phyloP scores from a whole-genome alignment of 2,797 vertebrate genomes.

The Macrochelys suwanniensis region DNA sequence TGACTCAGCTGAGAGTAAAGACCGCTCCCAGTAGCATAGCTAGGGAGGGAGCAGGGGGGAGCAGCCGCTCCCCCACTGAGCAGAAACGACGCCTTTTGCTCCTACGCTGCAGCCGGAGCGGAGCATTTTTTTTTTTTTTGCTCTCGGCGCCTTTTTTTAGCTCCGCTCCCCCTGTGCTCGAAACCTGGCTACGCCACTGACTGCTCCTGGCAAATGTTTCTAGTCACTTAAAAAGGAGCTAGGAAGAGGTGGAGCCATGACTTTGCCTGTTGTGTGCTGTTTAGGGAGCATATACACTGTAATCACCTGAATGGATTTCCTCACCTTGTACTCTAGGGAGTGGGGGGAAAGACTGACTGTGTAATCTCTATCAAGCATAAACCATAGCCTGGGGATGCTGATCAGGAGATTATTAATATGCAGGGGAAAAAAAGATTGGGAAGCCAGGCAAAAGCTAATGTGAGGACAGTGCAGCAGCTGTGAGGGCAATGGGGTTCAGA shows the following conservation, averaged over 20 bases:
- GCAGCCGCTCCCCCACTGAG: too few species aligned
- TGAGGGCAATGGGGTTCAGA: slow-evolving; percentile 1
- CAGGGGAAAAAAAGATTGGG: background rate
- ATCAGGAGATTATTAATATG: background rate
- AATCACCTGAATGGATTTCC: background rate
- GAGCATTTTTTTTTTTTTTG: too few species aligned
- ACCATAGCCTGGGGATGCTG: background rate
- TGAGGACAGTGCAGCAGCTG: background rate
- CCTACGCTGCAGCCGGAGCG: too few species aligned
- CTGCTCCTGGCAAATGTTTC: accelerated
- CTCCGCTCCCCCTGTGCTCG: too few species aligned
- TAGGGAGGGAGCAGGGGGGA: too few species aligned
- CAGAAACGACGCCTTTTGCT: too few species aligned
- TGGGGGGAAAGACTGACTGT: background rate
- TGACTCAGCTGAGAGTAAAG: background rate
- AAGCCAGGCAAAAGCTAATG: background rate
- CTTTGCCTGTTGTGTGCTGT: background rate
- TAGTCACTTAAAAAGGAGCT: background rate
- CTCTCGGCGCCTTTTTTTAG: too few species aligned
- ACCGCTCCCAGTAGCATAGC: background rate
- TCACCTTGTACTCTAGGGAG: background rate
- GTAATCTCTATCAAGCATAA: background rate
- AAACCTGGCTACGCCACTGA: too few species aligned
- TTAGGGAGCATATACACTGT: background rate
- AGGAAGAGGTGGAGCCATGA: background rate